A percentile compares a stretch with the other conserved stretches of the same genome.
Evolutionary conservation across 2,888 invertebrate genomes (phyloP).

Genomic region (Ectemnius lituratus): DNA sequence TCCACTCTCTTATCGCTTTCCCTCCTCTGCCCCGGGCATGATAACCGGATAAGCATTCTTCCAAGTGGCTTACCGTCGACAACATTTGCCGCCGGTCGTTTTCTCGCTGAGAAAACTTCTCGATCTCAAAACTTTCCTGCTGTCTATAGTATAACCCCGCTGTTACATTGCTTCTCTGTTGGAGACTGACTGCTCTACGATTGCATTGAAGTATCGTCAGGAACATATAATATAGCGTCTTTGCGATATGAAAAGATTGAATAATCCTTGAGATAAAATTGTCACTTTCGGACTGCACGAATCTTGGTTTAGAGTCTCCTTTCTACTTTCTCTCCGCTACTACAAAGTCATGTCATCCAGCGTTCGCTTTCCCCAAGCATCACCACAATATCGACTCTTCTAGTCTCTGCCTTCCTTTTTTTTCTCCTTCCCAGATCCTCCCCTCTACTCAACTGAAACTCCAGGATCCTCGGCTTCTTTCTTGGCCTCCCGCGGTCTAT

Average conservation of each 20-base stretch:
- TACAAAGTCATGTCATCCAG: constrained; percentile 15
- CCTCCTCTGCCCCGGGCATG: neutral
- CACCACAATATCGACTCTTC: constrained; percentile 32
- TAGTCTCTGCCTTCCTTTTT: constrained; percentile 9
- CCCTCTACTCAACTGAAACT: neutral
- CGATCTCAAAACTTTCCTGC: too few species aligned
- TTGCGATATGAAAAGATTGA: too few species aligned
- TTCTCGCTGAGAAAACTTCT: neutral
- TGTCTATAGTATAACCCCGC: too few species aligned
- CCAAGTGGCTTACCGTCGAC: neutral
- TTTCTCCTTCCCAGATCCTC: neutral
- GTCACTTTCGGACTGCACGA: too few species aligned
- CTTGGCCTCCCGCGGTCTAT: neutral
- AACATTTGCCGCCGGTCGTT: neutral
- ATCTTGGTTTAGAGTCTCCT: neutral
- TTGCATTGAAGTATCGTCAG: too few species aligned
- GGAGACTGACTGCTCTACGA: too few species aligned
- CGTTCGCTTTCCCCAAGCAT: constrained; percentile 4
- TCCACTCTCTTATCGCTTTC: constrained; percentile 2
- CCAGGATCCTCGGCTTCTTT: neutral
- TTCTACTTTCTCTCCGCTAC: constrained; percentile 4
- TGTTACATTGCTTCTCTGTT: too few species aligned
- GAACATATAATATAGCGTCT: too few species aligned
- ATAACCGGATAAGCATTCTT: constrained; percentile 3
- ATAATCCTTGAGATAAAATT: too few species aligned